phyloP scores from a whole-genome alignment of 2,113 vertebrate species.

The Salvelinus sp. region DNA sequence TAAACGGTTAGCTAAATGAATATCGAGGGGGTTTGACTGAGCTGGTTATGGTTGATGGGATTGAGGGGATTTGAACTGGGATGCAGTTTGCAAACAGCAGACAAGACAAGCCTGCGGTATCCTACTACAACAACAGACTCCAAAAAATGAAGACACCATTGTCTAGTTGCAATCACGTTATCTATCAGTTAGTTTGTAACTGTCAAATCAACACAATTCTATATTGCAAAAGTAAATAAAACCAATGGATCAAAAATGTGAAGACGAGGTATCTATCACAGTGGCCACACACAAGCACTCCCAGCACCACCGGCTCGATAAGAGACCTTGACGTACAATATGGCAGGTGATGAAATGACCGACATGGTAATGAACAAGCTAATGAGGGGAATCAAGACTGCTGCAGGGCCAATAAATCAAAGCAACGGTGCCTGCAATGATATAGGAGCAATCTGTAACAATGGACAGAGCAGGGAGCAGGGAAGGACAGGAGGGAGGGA shows the following conservation, averaged over 20 bases:
- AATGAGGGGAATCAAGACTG: conserved; percentile 70
- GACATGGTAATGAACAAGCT: conserved; percentile 69
- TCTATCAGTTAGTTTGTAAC: neutral
- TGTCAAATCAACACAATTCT: neutral
- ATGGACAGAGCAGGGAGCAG: conserved; percentile 39
- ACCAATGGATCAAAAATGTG: neutral
- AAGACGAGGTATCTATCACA: conserved; percentile 35
- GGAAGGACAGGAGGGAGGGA: neutral
- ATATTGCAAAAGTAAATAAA: conserved; percentile 11
- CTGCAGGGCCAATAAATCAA: conserved; percentile 70
- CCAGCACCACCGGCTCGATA: conserved; percentile 30
- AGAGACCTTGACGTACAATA: conserved; percentile 45
- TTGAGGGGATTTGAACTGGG: neutral
- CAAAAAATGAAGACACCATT: neutral
- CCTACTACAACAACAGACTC: neutral
- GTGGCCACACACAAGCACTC: neutral
- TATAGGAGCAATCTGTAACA: conserved; percentile 64
- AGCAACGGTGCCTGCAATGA: conserved; percentile 62
- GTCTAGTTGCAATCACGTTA: neutral
- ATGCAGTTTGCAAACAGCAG: neutral
- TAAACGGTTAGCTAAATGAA: conserved; percentile 19
- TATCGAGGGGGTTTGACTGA: conserved; percentile 11
- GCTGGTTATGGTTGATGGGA: neutral
- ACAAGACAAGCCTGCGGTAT: neutral
- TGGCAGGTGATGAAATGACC: conserved; percentile 55